Evolutionary conservation across 1,140 invertebrate species (phyloP).

Genomic region (Adelges cooleyi): DNA sequence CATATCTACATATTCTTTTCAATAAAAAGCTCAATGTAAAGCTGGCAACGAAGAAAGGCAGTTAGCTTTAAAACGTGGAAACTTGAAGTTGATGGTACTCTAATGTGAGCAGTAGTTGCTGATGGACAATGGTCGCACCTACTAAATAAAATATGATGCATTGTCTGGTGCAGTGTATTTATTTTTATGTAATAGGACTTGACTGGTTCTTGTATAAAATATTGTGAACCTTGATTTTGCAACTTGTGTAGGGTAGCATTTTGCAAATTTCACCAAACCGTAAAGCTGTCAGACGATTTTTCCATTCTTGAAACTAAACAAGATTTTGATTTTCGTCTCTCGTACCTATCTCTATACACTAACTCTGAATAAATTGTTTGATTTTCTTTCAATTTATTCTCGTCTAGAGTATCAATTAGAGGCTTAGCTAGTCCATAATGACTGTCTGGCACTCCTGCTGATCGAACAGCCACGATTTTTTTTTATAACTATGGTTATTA

Average conservation of each 20-base stretch:
- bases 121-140: no score
- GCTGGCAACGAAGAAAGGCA: no score
- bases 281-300: neutral
- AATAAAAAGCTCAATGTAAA: no score
- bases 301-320: neutral
- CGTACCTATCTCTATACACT: neutral
- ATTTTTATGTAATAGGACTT: no score
- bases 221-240: neutral
- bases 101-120: no score
- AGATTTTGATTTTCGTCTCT: neutral
- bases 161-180: no score
- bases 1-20: no score
- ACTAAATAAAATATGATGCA: no score
- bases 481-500: neutral
- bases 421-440: neutral
- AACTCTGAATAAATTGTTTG: neutral
- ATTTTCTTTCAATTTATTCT: neutral
- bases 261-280: no score
- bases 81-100: no score
- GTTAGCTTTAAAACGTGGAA: no score
- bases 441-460: neutral
- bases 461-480: neutral
- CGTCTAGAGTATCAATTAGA: neutral
- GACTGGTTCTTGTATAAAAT: neutral
- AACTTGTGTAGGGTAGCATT: no score